Base-by-base conservation (phyloP, 2,888 invertebrate species). In the Kuschelorhynchus macadamiae region DNA sequence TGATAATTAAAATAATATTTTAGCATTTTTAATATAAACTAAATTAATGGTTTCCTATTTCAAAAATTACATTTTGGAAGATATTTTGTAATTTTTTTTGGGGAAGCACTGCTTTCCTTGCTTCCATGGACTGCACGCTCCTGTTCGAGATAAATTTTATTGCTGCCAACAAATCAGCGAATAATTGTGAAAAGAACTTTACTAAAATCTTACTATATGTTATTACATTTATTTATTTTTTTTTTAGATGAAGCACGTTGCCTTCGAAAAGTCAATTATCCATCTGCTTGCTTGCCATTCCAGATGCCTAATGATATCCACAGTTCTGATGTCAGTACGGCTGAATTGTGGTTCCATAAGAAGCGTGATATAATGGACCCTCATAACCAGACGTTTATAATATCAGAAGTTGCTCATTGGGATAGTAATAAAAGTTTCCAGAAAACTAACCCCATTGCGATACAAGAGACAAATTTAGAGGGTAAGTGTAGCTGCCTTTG, bases 291-390 rank as follows among this genome's bases (percentile, higher is more conserved):
- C 74, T 88, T 93, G 66, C 90, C 91, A 71, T 93, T 94, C 77
- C 90, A 91, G 83, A 85, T 94, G 75, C 92, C 93, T 0, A 89
- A 89, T 8, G 92, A 93, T 73, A 88, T 93, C 53, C 89, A 91
- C 72, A 88, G 90, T 0, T 89, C 90, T 46, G 92, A 91, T 78
- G 91, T 93, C 7, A 91, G 90, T 39, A 89, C 89, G 0, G 94
- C 93, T 0, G 92, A 94, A 74, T 85, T 94, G 20, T 94, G 94
- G 93, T 89, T 94, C 62, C 92, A 92, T 81, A 93, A 93, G 90
- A 71, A 70, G 42, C 7, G 36, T 17, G 71, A 71, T 46, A 36
- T 65, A n/a, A 70, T 67, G 69, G 68, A 69, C 32, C 9, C 63
- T 2, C 69, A 69, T 36, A 71, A 71, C 49, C 71, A 71, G 39